Evolutionary conservation across 2,113 vertebrate species (phyloP), one percentile per base, ranked within the genome.

Genomic region (Etheostoma spectabile): DNA sequence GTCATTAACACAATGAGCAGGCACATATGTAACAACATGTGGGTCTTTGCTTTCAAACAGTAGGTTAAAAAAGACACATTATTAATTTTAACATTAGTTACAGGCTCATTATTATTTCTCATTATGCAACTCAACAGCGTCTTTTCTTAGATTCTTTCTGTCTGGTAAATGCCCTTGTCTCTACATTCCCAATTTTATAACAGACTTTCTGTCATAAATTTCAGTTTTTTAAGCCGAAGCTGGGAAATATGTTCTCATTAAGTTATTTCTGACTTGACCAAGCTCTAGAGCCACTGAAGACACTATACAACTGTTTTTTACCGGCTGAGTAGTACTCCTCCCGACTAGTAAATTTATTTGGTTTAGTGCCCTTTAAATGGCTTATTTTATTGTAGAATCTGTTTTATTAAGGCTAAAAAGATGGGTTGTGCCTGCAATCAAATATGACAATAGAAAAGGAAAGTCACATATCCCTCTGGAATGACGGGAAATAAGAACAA

Each of bases 391-490:
- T 30, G 18, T 21, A 8, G 15, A 42, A 42, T 45, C 52, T 73
- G 3, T 64, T 61, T 42, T 3, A 42, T 42, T 11, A 67, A 75
- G 79, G 77, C 46, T 49, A 75, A 60, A 85, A 69, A 86, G 68
- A 79, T 74, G 56, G 86, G 51, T 67, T 30, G 63, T 68, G 33
- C 75, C 75, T 76, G 86, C 57, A 87, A 86, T 83, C 77, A 88
- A 82, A 87, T 64, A 82, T 86, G 77, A 51, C 4, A 12, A 51
- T 57, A 64, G 53, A 76, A 72, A 70, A 24, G n/a, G 49, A 22
- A 49, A 63, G 10, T 49, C 49, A 6, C 15, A 1, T 21, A 56
- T 35, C 12, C 45, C 15, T 24, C 24, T 16, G 33, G 19, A 82
- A 33, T 6, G 16, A 70, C 19, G 13, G 30, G 49, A 63, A 70